Conservation (phyloP, 2,797 vertebrate species). For the Coracias cyanogaster region DNA sequence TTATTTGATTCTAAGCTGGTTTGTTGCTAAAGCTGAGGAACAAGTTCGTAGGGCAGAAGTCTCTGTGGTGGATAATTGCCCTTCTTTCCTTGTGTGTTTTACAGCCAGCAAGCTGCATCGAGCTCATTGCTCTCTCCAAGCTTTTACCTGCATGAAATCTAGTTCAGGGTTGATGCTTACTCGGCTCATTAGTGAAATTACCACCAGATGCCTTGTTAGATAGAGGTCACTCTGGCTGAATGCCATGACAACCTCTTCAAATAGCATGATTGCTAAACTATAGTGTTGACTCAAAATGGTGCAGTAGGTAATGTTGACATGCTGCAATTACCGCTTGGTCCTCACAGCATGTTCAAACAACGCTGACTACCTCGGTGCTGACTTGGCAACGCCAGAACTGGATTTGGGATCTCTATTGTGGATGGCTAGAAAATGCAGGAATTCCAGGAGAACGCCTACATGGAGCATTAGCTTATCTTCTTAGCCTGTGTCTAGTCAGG, state of each 20-base stretch:
- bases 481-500: not conserved
- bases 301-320: constrained; percentile 11
- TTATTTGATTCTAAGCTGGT: not conserved
- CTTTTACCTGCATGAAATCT: constrained; percentile 74
- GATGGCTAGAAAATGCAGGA: not conserved
- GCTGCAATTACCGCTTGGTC: not conserved
- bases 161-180: constrained; percentile 71
- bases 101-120: not conserved
- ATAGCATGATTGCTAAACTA: constrained; percentile 70
- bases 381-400: not conserved
- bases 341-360: not conserved
- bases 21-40: not conserved
- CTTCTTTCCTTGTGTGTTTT: not conserved
- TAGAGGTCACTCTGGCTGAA: constrained; percentile 71
- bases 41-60: not conserved
- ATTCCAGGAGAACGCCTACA: not conserved
- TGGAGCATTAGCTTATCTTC: not conserved
- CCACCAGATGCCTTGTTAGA: constrained; percentile 78
- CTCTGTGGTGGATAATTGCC: not conserved
- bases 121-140: not conserved
- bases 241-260: constrained; percentile 71
- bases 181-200: constrained; percentile 60
- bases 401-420: not conserved
- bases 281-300: constrained; percentile 68
- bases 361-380: not conserved